Evolutionary conservation across 1,140 invertebrate genomes (phyloP).

Genomic region (Chrysoperla carnea): DNA sequence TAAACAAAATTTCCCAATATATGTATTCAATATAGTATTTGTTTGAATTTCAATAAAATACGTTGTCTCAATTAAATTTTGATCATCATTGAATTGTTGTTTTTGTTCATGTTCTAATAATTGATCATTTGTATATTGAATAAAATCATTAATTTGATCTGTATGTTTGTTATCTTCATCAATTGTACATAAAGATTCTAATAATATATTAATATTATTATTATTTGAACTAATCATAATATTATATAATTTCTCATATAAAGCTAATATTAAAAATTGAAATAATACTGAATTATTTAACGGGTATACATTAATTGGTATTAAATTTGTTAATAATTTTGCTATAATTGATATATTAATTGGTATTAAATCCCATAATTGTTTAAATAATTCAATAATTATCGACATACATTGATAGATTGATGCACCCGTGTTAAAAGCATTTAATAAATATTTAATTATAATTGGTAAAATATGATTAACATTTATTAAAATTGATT

Average conservation of each 20-base stretch:
- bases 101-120: conserved; percentile 21
- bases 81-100: conserved; percentile 23
- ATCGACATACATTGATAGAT: conserved; percentile 60
- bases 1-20: conserved; percentile 31
- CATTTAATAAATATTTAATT: conserved; percentile 40
- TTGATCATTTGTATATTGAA: conserved; percentile 30
- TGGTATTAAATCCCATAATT: conserved; percentile 43
- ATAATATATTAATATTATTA: conserved; percentile 22
- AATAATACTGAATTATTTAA: conserved; percentile 44
- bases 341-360: conserved; percentile 31
- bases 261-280: conserved; percentile 39
- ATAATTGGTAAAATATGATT: conserved; percentile 39
- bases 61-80: conserved; percentile 4
- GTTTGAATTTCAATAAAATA: conserved; percentile 28
- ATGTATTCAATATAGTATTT: conserved; percentile 32
- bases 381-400: conserved; percentile 43
- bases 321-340: conserved; percentile 35
- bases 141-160: conserved; percentile 39
- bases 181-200: conserved; percentile 58
- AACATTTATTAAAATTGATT: conserved; percentile 41
- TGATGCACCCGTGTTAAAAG: conserved; percentile 47
- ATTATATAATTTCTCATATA: conserved; percentile 35
- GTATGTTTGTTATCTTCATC: conserved; percentile 59
- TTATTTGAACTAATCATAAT: conserved; percentile 9
- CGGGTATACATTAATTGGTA: conserved; percentile 44